Base-by-base conservation (phyloP, 2,797 vertebrate species). In the Tokudaia muenninki region DNA sequence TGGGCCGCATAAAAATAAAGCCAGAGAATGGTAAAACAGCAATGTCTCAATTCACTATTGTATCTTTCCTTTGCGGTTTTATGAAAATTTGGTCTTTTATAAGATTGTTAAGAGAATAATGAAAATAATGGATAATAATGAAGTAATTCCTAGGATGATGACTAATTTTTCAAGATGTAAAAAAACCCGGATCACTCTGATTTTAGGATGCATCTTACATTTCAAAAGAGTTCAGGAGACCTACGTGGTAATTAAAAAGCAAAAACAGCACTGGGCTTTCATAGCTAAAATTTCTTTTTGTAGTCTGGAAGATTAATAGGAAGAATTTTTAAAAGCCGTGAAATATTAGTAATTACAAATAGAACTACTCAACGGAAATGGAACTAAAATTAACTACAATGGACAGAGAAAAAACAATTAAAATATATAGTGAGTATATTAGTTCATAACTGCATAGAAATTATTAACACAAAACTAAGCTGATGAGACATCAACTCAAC, bases 91-190 rank as follows among this genome's bases (percentile, higher is more conserved):
- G 44, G 6, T 74, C 75, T 86, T 63, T 95, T 86, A 70, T 81
- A 72, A 2, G 88, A 92, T 95, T 13, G 80, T 26, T 90, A 86
- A 86, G 83, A 70, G 44, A 86, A 86, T 24, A 70, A 24, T n/a
- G 29, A 75, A 34, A 94, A 80, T 94, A 93, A 84, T 88, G 16
- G 87, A 37, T 77, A 78, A 88, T 78, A 65, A 96, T 78, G 55
- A 89, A 57, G 80, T 83, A 81, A 78, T 75, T 87, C 55, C 44
- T 47, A 87, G 7, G n/a, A 82, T 92, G n/a, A 87, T 87, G 34
- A 95, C 83, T 80, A 83, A 34, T 34, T 94, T 41, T 96, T 97
- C 37, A 96, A 94, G 63, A 90, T 77, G n/a, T 24, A 70, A 29
- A 57, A 90, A 92, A 93, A 92, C 74, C 87, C 77, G 81, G 37